A percentile compares a stretch with the other conserved stretches of the same genome.
Evolutionary conservation across 2,797 vertebrate genomes (phyloP).

Genomic region (Liparis tanakae): DNA sequence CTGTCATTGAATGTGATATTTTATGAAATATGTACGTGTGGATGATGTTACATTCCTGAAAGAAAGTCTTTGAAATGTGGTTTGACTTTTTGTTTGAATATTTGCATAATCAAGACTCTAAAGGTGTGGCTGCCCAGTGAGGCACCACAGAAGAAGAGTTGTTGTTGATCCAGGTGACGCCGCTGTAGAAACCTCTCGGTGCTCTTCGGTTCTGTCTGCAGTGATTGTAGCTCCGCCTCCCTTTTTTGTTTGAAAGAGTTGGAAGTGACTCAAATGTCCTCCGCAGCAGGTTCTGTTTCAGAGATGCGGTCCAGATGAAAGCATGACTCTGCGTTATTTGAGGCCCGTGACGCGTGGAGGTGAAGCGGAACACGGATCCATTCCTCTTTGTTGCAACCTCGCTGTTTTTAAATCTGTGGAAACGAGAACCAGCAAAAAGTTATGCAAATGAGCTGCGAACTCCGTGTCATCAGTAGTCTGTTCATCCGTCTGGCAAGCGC

Average conservation of each 20-base stretch:
- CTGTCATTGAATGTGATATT: background rate
- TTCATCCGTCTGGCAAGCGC: conserved; percentile 5
- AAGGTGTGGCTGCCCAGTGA: background rate
- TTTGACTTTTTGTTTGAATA: background rate
- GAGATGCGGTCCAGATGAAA: background rate
- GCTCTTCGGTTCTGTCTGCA: conserved; percentile 56
- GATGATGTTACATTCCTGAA: background rate
- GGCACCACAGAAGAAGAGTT: background rate
- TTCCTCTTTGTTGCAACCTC: background rate
- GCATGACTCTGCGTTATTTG: background rate
- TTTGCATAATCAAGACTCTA: background rate
- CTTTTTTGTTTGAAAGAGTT: conserved; percentile 41
- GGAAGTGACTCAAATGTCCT: conserved; percentile 14
- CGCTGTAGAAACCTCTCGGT: background rate
- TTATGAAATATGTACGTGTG: background rate
- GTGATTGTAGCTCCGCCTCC: conserved; percentile 60
- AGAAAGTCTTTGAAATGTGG: background rate
- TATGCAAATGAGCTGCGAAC: background rate
- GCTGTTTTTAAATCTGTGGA: background rate
- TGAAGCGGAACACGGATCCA: background rate
- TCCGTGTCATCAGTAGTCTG: background rate
- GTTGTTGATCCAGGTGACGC: background rate
- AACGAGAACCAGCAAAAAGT: background rate
- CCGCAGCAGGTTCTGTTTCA: conserved; percentile 2
- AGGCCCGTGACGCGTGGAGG: background rate